Evolutionary conservation across 2,797 vertebrate genomes (phyloP).

Genomic region (Ispidina picta): DNA sequence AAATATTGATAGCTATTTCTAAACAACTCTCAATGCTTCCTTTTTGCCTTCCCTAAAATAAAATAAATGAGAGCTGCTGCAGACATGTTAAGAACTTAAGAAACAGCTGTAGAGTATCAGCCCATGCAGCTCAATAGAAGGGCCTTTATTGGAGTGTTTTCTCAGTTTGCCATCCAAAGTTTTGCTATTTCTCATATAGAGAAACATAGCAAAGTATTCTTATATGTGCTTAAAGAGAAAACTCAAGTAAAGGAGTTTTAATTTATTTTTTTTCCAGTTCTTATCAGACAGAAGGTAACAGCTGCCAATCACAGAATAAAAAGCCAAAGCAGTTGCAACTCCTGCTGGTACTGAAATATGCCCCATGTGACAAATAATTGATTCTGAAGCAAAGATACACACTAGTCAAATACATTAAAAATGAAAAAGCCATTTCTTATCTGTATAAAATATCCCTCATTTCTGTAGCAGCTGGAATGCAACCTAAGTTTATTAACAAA

Average conservation of each 20-base stretch:
- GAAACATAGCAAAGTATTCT: neutral
- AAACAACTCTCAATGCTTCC: neutral
- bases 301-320: neutral
- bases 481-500: constrained; percentile 42
- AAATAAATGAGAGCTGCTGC: neutral
- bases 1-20: neutral
- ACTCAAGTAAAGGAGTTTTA: neutral
- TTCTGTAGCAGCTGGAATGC: neutral
- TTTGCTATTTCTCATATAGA: neutral
- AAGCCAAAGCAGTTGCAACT: neutral
- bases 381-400: constrained; percentile 10
- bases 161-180: neutral
- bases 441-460: neutral
- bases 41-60: neutral
- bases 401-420: neutral
- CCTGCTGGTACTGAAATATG: neutral
- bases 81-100: neutral
- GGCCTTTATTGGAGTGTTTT: neutral
- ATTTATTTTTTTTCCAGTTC: neutral
- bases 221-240: neutral
- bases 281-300: neutral
- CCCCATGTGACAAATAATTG: neutral
- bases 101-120: neutral
- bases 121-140: neutral
- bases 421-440: constrained; percentile 35